phyloP scores from a whole-genome alignment of 2,113 vertebrate species.

The Chitala chitala region DNA sequence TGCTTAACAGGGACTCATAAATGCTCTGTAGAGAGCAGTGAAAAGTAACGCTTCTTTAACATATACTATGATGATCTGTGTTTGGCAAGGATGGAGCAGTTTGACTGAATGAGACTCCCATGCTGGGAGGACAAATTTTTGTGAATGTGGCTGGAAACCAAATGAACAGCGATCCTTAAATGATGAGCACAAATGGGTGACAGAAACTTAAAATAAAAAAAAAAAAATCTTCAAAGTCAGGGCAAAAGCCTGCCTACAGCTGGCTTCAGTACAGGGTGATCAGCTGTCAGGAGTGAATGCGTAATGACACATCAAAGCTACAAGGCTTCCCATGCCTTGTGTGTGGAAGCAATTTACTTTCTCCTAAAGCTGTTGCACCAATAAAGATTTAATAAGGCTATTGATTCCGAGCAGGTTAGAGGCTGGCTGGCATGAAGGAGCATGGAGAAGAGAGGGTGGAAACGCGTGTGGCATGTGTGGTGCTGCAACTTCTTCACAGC shows the following conservation, averaged over 20 bases:
- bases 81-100: neutral
- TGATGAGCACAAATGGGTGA: neutral
- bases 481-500: neutral
- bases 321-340: conserved; percentile 7
- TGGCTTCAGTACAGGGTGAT: neutral
- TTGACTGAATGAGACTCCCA: neutral
- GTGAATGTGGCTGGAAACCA: neutral
- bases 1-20: neutral
- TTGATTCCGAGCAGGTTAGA: conserved; percentile 20
- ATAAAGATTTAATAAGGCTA: conserved; percentile 28
- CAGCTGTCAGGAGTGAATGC: conserved; percentile 10
- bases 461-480: neutral
- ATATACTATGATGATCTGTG: neutral
- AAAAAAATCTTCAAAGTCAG: neutral
- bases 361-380: conserved; percentile 13
- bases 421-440: neutral
- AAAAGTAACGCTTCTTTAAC: neutral
- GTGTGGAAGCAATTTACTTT: neutral
- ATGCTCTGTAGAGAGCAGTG: neutral
- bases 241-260: neutral
- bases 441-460: conserved; percentile 1
- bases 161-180: neutral
- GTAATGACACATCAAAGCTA: conserved; percentile 12
- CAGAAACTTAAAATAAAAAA: too few species aligned
- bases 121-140: neutral